These are phyloP conservation scores for Andrena minutula DNA, from an alignment of 2,888 invertebrate species.

Conservation along the genomic window DNA sequence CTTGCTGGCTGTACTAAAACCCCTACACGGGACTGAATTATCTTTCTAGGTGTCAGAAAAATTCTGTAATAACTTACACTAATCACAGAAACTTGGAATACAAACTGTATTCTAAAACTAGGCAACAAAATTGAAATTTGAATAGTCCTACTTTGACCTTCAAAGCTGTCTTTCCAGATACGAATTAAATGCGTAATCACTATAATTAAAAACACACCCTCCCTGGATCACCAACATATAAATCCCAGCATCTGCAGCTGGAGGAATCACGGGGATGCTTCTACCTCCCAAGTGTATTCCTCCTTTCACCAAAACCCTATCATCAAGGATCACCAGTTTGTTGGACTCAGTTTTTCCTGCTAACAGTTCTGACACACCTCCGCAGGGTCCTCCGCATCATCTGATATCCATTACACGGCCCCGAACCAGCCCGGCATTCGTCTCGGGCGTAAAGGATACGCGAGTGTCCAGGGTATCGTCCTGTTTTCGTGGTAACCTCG, in stretches of 20 bases:
- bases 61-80: not conserved
- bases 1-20: not conserved
- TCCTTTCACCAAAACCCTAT: not conserved
- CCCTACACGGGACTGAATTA: no score
- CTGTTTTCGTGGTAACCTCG: constrained; percentile 65
- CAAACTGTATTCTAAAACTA: not conserved
- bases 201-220: no score
- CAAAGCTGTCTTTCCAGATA: no score
- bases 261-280: not conserved
- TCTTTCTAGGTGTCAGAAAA: not conserved
- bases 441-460: constrained; percentile 61
- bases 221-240: no score
- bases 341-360: constrained; percentile 43
- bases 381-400: constrained; percentile 38
- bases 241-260: not conserved
- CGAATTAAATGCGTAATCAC: no score
- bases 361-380: constrained; percentile 51
- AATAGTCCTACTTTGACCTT: no score
- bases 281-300: constrained; percentile 41
- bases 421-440: constrained; percentile 60
- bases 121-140: no score
- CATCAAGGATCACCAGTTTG: constrained; percentile 52
- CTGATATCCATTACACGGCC: constrained; percentile 64
- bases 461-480: constrained; percentile 52
- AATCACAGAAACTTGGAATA: not conserved